phyloP scores from a whole-genome alignment of 2,113 vertebrate genomes.

The Hemichromis elongatus region DNA sequence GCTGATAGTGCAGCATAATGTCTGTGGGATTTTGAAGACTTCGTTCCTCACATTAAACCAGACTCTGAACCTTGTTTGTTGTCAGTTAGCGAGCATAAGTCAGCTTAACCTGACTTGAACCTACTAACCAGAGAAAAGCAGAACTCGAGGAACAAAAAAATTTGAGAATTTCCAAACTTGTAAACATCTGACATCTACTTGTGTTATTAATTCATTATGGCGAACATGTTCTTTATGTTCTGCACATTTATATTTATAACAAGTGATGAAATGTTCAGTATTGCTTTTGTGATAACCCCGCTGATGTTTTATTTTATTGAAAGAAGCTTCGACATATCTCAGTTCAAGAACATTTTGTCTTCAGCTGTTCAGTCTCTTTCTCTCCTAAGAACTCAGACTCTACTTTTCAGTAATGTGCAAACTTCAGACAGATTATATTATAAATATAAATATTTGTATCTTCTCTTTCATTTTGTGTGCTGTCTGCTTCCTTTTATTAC shows the following conservation, averaged over 20 bases:
- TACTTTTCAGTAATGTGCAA: background rate
- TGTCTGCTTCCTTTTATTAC: background rate
- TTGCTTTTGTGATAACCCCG: no score
- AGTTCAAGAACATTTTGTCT: background rate
- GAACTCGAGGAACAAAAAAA: background rate
- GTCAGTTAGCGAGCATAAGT: background rate
- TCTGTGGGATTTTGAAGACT: background rate
- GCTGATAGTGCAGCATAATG: background rate
- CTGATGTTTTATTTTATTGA: background rate
- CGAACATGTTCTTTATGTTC: background rate
- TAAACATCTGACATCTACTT: background rate
- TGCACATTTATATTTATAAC: background rate
- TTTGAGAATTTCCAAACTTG: no score
- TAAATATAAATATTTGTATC: no score
- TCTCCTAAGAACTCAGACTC: background rate
- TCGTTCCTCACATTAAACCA: background rate
- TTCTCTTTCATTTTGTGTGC: background rate
- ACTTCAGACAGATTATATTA: no score
- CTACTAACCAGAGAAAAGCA: background rate
- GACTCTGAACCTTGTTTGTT: background rate
- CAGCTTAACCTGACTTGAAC: background rate
- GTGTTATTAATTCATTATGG: background rate
- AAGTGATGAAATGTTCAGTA: background rate
- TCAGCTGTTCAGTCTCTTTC: background rate
- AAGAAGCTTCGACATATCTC: background rate